These are phyloP conservation scores for Fringilla coelebs DNA, from an alignment of 2,797 vertebrate genomes.

Conservation along the genomic window DNA sequence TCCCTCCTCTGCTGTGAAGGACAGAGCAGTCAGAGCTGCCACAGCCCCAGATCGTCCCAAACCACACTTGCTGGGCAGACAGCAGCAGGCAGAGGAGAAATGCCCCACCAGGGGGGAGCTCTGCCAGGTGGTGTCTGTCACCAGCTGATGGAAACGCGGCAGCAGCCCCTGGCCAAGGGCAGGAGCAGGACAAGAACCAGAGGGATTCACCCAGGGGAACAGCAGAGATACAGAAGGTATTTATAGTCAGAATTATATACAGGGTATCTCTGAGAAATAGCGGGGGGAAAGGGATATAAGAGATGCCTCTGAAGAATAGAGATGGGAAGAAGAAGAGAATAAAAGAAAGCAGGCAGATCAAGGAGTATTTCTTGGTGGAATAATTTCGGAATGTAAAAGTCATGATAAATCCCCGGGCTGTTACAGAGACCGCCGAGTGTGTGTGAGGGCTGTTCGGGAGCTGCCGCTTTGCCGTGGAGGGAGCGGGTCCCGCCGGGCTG, in stretches of 20 bases:
- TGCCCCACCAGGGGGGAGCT: accelerated
- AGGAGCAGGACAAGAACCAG: background rate
- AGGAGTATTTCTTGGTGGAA: background rate
- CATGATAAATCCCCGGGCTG: background rate
- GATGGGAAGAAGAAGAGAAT: background rate
- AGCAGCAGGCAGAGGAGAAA: background rate
- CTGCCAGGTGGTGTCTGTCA: background rate
- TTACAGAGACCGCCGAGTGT: accelerated
- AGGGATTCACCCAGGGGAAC: background rate
- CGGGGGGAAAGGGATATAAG: background rate
- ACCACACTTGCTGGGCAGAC: accelerated
- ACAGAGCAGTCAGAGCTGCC: background rate
- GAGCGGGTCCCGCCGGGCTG: background rate
- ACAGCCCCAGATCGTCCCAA: background rate
- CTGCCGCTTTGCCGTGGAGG: too few species aligned
- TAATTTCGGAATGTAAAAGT: background rate
- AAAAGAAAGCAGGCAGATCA: background rate
- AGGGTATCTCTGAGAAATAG: background rate
- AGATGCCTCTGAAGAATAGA: background rate
- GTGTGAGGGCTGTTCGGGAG: background rate
- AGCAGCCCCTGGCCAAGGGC: background rate
- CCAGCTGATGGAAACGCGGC: background rate
- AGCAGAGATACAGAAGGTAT: background rate
- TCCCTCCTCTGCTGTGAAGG: background rate
- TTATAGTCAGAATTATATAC: background rate